phyloP scores from a whole-genome alignment of 2,113 vertebrate genomes.

The Microtus richardsoni region DNA sequence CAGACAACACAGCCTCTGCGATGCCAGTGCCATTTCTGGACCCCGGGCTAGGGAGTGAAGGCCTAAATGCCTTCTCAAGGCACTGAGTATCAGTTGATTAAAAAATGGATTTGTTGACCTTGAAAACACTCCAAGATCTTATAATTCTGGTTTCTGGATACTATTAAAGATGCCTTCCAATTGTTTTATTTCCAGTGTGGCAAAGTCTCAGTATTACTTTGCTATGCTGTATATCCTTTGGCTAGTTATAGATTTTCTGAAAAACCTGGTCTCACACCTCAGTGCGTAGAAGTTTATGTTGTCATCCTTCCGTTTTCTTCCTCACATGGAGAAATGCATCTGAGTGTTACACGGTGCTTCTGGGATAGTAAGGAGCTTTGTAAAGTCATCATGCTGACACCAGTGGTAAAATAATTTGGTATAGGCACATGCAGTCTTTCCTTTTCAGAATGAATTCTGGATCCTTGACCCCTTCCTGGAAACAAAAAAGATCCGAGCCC shows the following conservation, averaged over 20 bases:
- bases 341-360: not conserved
- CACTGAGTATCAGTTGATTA: not conserved
- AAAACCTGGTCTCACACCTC: not conserved
- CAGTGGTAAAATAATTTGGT: constrained; percentile 34
- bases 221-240: not conserved
- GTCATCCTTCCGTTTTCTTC: not conserved
- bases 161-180: not conserved
- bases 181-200: not conserved
- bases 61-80: not conserved
- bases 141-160: not conserved
- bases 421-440: not conserved
- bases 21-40: not conserved
- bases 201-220: not conserved
- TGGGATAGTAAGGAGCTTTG: not conserved
- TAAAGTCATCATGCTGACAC: not conserved
- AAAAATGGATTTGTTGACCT: constrained; percentile 9
- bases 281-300: not conserved
- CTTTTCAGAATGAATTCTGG: constrained; percentile 19
- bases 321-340: not conserved
- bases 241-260: not conserved
- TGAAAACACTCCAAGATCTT: not conserved
- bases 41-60: not conserved
- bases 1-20: not conserved
- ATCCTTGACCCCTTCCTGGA: not conserved
- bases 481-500: not conserved